phyloP scores from a whole-genome alignment of 2,888 invertebrate species.

The Hemithea aestivaria region DNA sequence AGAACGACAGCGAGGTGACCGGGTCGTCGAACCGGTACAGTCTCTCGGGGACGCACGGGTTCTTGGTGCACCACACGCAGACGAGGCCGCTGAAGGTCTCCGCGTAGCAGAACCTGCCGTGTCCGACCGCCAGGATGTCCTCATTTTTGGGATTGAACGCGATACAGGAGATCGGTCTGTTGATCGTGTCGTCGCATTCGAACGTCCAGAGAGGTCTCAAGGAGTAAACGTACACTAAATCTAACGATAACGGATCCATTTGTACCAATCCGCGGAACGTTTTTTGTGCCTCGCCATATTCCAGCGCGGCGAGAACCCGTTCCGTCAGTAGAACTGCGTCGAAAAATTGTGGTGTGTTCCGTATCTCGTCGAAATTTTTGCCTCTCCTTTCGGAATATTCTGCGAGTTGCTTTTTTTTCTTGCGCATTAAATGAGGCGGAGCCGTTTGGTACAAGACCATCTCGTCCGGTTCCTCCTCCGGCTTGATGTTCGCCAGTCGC shows the following conservation, averaged over 20 bases:
- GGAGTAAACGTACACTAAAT: conserved; percentile 83
- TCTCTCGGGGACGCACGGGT: conserved; percentile 87
- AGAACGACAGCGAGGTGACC: conserved; percentile 85
- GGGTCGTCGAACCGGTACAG: conserved; percentile 81
- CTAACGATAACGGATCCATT: conserved; percentile 80
- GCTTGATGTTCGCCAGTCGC: conserved; percentile 49
- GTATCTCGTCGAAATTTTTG: conserved; percentile 52
- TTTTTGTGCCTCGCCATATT: conserved; percentile 83
- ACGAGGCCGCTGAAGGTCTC: conserved; percentile 81
- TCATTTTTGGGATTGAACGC: conserved; percentile 83
- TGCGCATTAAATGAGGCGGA: conserved; percentile 48
- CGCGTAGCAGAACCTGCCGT: conserved; percentile 82
- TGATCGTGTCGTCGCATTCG: conserved; percentile 67
- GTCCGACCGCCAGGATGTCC: conserved; percentile 86
- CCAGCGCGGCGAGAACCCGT: conserved; percentile 84
- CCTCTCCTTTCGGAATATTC: conserved; percentile 23
- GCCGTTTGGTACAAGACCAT: conserved; percentile 69
- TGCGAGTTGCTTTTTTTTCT: conserved; percentile 37
- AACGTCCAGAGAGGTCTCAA: conserved; percentile 84
- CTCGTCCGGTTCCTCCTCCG: conserved; percentile 58
- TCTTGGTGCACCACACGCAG: conserved; percentile 89
- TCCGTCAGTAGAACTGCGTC: conserved; percentile 83
- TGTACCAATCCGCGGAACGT: conserved; percentile 82
- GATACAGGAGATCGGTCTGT: conserved; percentile 80
- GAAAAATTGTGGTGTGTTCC: conserved; percentile 64